These are phyloP conservation scores for Pseudorhombus dupliciocellatus DNA, from an alignment of 2,113 vertebrate species.

Conservation along the genomic window DNA sequence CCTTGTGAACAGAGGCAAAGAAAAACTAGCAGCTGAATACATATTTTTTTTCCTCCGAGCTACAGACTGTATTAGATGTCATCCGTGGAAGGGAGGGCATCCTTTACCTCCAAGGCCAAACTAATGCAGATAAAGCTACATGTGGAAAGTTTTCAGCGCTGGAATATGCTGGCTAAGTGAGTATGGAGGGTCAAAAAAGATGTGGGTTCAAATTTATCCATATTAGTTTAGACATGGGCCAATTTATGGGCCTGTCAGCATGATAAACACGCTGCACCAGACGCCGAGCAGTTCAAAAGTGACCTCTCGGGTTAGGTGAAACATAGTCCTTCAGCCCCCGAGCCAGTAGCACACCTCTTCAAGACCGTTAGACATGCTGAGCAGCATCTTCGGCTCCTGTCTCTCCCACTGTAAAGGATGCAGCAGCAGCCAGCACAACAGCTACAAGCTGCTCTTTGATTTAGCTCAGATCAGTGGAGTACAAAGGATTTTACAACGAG, in stretches of 20 bases:
- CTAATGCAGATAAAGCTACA: constrained; percentile 51
- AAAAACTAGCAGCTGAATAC: constrained; percentile 8
- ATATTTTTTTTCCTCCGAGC: constrained; percentile 7
- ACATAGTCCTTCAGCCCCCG: constrained; percentile 25
- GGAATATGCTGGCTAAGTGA: constrained; percentile 50
- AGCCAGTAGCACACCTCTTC: constrained; percentile 26
- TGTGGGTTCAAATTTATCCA: constrained; percentile 58
- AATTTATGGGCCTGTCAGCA: constrained; percentile 60
- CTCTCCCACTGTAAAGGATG: constrained; percentile 22
- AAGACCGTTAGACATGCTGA: constrained; percentile 46
- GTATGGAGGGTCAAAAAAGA: constrained; percentile 45
- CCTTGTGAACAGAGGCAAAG: neutral
- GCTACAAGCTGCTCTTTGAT: constrained; percentile 51
- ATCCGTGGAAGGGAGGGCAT: constrained; percentile 21
- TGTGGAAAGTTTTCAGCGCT: constrained; percentile 23
- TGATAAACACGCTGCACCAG: constrained; percentile 55
- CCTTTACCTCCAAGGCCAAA: constrained; percentile 19
- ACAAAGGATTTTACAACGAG: constrained; percentile 57
- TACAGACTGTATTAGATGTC: constrained; percentile 10
- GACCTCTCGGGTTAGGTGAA: constrained; percentile 50
- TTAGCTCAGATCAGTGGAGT: constrained; percentile 54
- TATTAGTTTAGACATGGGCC: constrained; percentile 57
- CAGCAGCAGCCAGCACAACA: constrained; percentile 23
- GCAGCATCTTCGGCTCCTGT: constrained; percentile 38
- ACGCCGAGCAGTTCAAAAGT: constrained; percentile 56